Conservation (phyloP, 2,797 vertebrate species). For the Acestrorhynchus altus region DNA sequence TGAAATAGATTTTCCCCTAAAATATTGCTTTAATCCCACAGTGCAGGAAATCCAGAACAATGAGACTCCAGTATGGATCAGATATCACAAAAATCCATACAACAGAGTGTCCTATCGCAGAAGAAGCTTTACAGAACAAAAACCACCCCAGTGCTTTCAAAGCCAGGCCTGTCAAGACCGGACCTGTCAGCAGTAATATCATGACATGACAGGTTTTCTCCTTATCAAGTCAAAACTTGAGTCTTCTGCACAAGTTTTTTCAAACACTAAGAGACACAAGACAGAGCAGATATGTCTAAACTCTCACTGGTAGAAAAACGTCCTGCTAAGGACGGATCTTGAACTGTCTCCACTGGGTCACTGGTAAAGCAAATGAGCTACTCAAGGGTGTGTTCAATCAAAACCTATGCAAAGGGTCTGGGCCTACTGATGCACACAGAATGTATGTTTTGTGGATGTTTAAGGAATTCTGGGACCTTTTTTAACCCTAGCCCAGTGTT, state of each 20-base stretch:
- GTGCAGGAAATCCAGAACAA: background rate
- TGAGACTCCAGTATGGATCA: background rate
- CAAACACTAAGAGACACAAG: background rate
- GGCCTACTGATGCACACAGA: background rate
- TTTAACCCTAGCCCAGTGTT: too few species aligned
- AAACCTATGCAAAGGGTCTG: background rate
- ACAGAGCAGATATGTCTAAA: conserved; percentile 4
- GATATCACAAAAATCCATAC: conserved; percentile 1
- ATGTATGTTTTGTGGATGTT: background rate
- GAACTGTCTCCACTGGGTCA: background rate
- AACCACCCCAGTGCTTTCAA: background rate
- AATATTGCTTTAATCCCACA: background rate
- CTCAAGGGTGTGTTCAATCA: conserved; percentile 7
- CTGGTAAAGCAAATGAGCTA: background rate
- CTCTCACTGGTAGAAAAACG: background rate
- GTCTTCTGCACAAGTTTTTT: background rate
- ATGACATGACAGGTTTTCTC: background rate
- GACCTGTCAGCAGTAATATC: background rate
- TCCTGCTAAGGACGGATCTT: background rate
- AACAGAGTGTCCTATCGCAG: background rate
- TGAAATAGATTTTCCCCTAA: background rate
- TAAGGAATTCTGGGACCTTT: background rate
- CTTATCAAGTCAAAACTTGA: background rate
- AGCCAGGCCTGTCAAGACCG: background rate
- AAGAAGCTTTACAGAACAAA: background rate